Evolutionary conservation across 2,113 vertebrate species (phyloP).

Genomic region (Lepus timidus): DNA sequence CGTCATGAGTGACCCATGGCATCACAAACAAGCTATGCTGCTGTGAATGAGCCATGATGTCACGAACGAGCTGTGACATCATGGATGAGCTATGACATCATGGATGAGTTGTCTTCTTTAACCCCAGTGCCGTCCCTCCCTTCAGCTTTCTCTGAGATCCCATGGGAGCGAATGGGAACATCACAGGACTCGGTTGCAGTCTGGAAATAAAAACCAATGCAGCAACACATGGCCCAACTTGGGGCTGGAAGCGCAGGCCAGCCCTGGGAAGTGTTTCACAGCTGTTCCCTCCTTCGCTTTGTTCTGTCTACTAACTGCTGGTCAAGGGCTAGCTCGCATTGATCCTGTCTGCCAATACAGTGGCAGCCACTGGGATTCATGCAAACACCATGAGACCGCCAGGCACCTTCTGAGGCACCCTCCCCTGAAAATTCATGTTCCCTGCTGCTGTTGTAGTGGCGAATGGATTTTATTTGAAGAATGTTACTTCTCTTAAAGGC

Average conservation of each 20-base stretch:
- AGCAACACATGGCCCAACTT: not conserved
- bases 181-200: not conserved
- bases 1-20: no score
- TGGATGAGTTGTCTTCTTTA: not conserved
- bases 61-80: not conserved
- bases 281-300: not conserved
- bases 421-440: not conserved
- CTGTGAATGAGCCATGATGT: no score
- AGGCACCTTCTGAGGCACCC: not conserved
- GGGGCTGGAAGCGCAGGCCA: not conserved
- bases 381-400: not conserved
- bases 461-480: constrained; percentile 23
- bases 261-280: not conserved
- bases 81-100: no score
- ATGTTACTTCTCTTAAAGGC: constrained; percentile 24
- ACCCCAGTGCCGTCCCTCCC: not conserved
- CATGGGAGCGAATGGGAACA: not conserved
- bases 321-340: not conserved
- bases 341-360: no score
- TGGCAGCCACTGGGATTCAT: not conserved
- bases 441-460: not conserved
- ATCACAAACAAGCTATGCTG: not conserved
- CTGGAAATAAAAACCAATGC: not conserved
- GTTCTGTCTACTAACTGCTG: not conserved
- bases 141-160: not conserved